Evolutionary conservation across 2,113 vertebrate genomes (phyloP).

Genomic region (Scolopax mira): DNA sequence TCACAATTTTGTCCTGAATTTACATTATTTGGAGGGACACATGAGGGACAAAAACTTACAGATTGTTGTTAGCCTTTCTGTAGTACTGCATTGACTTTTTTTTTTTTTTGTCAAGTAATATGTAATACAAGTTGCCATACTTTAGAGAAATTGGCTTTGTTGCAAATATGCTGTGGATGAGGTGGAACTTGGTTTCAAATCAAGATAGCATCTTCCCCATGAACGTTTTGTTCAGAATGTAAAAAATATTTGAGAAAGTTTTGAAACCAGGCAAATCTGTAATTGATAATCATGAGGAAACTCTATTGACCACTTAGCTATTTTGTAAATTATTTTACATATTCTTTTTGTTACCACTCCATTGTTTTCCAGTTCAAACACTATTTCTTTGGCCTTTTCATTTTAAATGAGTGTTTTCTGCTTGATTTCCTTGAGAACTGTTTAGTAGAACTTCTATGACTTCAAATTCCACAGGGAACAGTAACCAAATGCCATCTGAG

Average conservation of each 20-base stretch:
- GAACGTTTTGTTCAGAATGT: neutral
- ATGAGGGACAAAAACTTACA: neutral
- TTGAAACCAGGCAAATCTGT: neutral
- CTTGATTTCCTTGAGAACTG: conserved; percentile 10
- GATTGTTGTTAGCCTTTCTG: neutral
- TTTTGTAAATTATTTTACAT: neutral
- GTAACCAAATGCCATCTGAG: conserved; percentile 20
- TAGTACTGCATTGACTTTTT: neutral
- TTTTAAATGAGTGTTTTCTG: neutral
- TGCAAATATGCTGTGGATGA: neutral
- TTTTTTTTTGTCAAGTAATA: neutral
- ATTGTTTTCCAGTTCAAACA: neutral
- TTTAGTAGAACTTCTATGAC: neutral
- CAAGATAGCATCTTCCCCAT: neutral
- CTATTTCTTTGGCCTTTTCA: neutral
- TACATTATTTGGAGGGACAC: neutral
- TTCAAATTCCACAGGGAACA: conserved; percentile 23
- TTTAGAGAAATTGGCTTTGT: neutral
- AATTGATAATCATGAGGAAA: neutral
- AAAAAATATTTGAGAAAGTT: neutral
- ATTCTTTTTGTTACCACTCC: rapidly evolving
- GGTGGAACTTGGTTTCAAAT: neutral
- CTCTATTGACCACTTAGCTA: neutral
- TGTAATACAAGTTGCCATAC: neutral
- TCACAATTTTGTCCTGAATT: neutral